These are phyloP conservation scores for fruit fly (Drosophila melanogaster) DNA, from an alignment of 1,140 invertebrate genomes.

Conservation along the genomic window DNA sequence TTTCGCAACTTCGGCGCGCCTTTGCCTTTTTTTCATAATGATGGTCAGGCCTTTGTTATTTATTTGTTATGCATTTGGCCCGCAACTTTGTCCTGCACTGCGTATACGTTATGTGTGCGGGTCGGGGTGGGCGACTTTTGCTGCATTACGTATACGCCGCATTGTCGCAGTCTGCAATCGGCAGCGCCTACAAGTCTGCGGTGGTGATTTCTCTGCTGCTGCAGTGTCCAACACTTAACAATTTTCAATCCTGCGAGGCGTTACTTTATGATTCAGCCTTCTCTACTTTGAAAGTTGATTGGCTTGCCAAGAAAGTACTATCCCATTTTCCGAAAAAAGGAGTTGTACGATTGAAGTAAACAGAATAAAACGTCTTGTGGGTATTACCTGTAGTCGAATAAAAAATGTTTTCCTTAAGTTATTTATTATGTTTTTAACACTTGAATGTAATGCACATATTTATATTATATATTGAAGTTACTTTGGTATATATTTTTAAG, in stretches of 20 bases:
- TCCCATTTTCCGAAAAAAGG: too few relatives aligned
- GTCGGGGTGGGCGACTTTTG: constrained; percentile 5
- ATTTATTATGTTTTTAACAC: too few relatives aligned
- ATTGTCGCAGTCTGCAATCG: constrained; percentile 73
- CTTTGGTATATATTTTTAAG: too few relatives aligned
- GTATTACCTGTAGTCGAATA: too few relatives aligned
- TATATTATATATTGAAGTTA: too few relatives aligned
- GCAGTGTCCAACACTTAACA: constrained; percentile 33
- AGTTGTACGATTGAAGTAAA: too few relatives aligned
- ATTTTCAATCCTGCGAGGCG: constrained; percentile 44
- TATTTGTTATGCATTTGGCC: constrained; percentile 75
- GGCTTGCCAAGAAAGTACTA: not conserved
- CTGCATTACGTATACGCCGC: constrained; percentile 64
- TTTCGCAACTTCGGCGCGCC: constrained; percentile 13
- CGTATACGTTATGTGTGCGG: constrained; percentile 62
- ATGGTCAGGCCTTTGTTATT: constrained; percentile 64
- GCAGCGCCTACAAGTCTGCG: constrained; percentile 79
- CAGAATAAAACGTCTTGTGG: too few relatives aligned
- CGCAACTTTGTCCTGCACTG: constrained; percentile 32
- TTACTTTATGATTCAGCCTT: not conserved
- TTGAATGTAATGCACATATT: too few relatives aligned
- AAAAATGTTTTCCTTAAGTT: too few relatives aligned
- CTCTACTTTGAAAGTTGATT: not conserved
- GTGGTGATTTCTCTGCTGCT: constrained; percentile 42
- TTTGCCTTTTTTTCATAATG: constrained; percentile 51